Evolutionary conservation across 2,888 invertebrate genomes (phyloP), one percentile per base, ranked within the genome.

Genomic region (Leptogaster cylindrica): DNA sequence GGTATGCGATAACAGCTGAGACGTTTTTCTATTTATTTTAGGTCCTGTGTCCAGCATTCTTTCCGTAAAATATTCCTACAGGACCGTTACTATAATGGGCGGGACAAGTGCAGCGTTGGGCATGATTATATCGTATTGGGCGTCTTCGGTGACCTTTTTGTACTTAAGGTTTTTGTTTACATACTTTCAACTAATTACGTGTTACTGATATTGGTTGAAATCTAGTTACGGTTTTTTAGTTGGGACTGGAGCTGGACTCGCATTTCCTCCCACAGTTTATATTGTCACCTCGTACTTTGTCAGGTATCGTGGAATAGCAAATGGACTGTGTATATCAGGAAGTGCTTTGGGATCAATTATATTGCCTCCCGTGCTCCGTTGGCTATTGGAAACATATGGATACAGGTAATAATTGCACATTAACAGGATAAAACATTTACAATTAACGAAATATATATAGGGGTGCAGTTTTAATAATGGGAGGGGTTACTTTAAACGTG

Each of bases 231-330:
- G 93, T 58, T 85, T 91, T 10, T 82, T 92, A 76, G 91, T 92
- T 18, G 93, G 93, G 70, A 87, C 88, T 36, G 93, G 93, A 5
- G 93, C 93, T 1, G 93, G 93, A 0, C 81, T 93, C 6, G 89
- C 92, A 1, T 94, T 93, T 82, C 93, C 93, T 1, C 93, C 93
- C 2, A 93, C 93, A 0, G 92, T 94, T 31, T 93, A 93, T 81
- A 93, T 93, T 73, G 93, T 93, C 72, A 92, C 92, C 58, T 91
- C 91, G 68, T 93, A 93, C 81, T 93, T 93, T 80, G 88, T 90
- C 41, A 85, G 87, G 50, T 81, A 88, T 7, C 84, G 93, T 46
- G 93, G 93, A 0, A 83, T 93, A 10, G 93, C 93, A 44, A 93
- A 93, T 79, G 93, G 93, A 0, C 86, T 93, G 18, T 93, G 93